Base-by-base conservation (phyloP, 2,888 invertebrate genomes). In the Miltochrista miniata region DNA sequence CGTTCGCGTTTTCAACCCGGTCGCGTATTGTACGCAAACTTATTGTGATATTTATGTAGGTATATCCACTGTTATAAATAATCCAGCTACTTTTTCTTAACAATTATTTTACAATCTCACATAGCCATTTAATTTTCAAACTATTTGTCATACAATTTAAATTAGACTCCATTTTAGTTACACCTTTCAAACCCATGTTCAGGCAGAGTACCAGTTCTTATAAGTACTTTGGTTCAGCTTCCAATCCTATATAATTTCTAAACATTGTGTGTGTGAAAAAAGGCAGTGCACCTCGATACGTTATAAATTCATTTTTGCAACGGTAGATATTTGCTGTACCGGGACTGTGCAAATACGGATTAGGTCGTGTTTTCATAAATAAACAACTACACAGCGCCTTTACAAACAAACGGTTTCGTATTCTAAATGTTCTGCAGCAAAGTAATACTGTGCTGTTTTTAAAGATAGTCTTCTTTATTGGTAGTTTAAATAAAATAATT, bases 351-450 rank as follows among this genome's bases (percentile, higher is more conserved):
- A 81, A 83, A 84, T 77, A 76, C 65, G 82, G 84, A 83, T 84
- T 84, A 81, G 78, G 76, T 68, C 65, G 72, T 70, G 84, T 85
- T 83, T 83, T 84, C 84, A 84, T 85, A 84, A 61, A 78, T 80
- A 84, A 85, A 85, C 81, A 84, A 68, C 61, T 48, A 34, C 44
- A 57, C 60, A 54, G 61, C 64, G 70, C 62, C 59, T 59, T 58
- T 35, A 52, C 47, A 74, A 74, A 75, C 67, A 72, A 38, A 47
- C 45, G 53, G 45, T 55, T 56, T 51, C 40, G 59, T 48, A 51
- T 67, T 74, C 69, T 66, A 44, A 56, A 52, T 35, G 12, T 40
- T 41, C 8, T 41, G n/a, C 24, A 34, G 41, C 15, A 11, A 34
- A 4, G n/a, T 14, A 7, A 30, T 4, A 29, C 10, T 36, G 33